Base-by-base conservation (phyloP, 1,140 invertebrate genomes). In the Centruroides sculpturatus region DNA sequence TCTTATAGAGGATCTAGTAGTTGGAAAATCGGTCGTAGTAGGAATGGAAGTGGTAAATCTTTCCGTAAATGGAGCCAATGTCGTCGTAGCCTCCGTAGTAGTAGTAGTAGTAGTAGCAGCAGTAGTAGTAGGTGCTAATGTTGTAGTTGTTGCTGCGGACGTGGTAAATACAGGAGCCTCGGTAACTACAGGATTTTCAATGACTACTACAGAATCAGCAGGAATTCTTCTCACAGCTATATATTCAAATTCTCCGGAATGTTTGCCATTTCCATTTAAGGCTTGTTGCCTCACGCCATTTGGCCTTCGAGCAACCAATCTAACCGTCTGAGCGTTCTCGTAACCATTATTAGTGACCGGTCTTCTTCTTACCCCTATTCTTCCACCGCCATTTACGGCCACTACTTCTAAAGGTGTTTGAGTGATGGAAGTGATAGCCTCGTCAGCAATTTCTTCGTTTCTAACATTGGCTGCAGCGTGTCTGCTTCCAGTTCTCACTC, bases 81-180 rank as follows among this genome's bases (percentile, higher is more conserved):
- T 47, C 12, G 47, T 4, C 10, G 61, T 8, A 5, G 58, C 55
- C 5, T 61, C 62, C 3, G 66, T 58, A 11, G 57, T 59, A 10
- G 64, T 60, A 23, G 62, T 58, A 10, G 62, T 58, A 4, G 60
- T 60, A 4, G 66, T 63, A 0, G 64, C 63, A 0, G 66, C 64
- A n/a, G 64, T 60, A 13, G 62, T n/a, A n/a, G 23, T 47, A 0
- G 47, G 23, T 35, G 56, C 54, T 11, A 57, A 47, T 13, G 63
- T 50, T 13, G 62, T n/a, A n/a, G 23, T 47, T 1, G 47, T 47
- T 35, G 56, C 54, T 11, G 60, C 59, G 4, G 57, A 60, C 11
- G 57, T 64, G 9, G 59, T 46, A 7, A 23, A 4, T 46, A 34
- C 13, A 8, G 41, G 41, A 41, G 41, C 5, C 8, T 41, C 41